Conservation (phyloP, 2,113 vertebrate genomes). For the Stomatorhinus ivindoensis region DNA sequence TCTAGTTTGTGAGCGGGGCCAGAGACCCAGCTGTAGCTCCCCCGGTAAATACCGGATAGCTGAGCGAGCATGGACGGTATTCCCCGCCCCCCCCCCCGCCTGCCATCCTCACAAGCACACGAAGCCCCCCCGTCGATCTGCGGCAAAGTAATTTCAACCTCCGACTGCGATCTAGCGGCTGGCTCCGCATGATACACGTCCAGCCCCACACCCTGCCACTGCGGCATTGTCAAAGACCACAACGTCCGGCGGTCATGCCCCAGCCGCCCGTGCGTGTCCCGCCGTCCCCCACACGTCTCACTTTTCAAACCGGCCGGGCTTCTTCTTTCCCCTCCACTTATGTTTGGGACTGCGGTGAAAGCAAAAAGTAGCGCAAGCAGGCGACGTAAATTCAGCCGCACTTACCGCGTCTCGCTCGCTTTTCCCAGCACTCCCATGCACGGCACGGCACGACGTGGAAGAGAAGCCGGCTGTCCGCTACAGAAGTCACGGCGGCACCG, state of each 20-base stretch:
- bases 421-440: neutral
- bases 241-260: neutral
- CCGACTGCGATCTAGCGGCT: neutral
- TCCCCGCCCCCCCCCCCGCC: neutral
- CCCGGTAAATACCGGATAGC: neutral
- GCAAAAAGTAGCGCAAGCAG: neutral
- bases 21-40: neutral
- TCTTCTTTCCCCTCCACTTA: neutral
- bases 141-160: neutral
- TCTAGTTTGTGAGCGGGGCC: neutral
- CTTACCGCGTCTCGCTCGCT: neutral
- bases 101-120: neutral
- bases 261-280: neutral
- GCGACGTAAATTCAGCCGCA: neutral
- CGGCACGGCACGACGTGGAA: neutral
- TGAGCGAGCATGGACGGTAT: neutral
- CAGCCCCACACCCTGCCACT: neutral
- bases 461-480: neutral
- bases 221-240: neutral
- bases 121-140: neutral
- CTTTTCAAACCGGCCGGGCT: neutral
- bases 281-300: neutral
- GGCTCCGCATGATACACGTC: slow-evolving; percentile 1
- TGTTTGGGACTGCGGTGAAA: neutral
- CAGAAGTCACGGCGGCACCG: neutral